These are phyloP conservation scores for Phataginus tricuspis DNA, from an alignment of 2,797 vertebrate genomes.

Conservation along the genomic window DNA sequence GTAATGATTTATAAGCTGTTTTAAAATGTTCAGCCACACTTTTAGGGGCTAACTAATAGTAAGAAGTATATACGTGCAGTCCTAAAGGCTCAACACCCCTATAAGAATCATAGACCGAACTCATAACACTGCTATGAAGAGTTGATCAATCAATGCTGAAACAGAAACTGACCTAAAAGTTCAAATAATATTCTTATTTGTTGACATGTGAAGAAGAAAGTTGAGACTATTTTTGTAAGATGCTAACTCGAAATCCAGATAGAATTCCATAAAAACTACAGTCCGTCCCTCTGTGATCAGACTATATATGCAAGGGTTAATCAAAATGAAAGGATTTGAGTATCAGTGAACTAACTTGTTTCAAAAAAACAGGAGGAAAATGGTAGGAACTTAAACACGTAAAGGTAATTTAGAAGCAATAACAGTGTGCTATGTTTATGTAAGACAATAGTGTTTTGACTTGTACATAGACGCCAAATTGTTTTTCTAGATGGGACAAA, in stretches of 20 bases:
- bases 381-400: neutral
- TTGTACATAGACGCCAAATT: neutral
- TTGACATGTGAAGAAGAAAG: constrained; percentile 72
- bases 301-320: constrained; percentile 63
- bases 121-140: constrained; percentile 72
- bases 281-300: constrained; percentile 63
- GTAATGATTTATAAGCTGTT: constrained; percentile 84
- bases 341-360: neutral
- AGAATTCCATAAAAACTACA: neutral
- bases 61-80: constrained; percentile 62
- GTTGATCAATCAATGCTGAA: constrained; percentile 76
- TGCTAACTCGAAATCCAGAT: constrained; percentile 75
- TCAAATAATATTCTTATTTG: constrained; percentile 82
- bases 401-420: neutral
- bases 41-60: constrained; percentile 80
- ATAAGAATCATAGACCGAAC: constrained; percentile 81
- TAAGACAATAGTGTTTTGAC: neutral
- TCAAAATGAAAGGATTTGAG: constrained; percentile 58
- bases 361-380: neutral
- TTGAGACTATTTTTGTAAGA: constrained; percentile 74
- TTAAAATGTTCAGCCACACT: constrained; percentile 79
- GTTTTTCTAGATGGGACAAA: neutral
- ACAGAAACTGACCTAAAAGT: constrained; percentile 75
- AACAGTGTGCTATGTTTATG: neutral
- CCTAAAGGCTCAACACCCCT: constrained; percentile 76